Evolutionary conservation across 2,888 invertebrate species (phyloP).

Genomic region (Anticlea derivata): DNA sequence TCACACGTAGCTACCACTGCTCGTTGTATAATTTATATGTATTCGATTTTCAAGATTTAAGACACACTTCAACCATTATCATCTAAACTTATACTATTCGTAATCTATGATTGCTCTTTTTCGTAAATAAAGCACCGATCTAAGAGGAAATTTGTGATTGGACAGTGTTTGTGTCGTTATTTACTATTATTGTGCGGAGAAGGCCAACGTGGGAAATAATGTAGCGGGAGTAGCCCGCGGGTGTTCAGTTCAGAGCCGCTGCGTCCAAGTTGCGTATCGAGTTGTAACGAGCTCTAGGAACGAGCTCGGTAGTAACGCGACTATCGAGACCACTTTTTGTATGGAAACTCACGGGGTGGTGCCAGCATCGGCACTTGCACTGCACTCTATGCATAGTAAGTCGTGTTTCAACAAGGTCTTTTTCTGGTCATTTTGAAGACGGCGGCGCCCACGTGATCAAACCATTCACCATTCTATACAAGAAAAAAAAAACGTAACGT

Average conservation of each 20-base stretch:
- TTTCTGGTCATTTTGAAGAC: no score
- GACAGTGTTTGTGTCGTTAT: constrained; percentile 48
- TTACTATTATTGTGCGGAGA: constrained; percentile 48
- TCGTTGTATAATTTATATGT: constrained; percentile 64
- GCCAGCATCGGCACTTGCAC: no score
- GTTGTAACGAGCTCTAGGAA: no score
- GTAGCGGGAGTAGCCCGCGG: constrained; percentile 13
- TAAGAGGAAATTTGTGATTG: constrained; percentile 53
- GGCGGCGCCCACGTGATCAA: no score
- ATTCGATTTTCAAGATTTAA: constrained; percentile 51
- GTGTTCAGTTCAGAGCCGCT: background rate
- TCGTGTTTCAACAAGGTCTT: no score
- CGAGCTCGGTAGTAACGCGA: no score
- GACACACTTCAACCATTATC: constrained; percentile 52
- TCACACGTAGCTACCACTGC: constrained; percentile 48
- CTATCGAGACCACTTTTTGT: no score
- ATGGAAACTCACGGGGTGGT: no score
- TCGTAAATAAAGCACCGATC: constrained; percentile 63
- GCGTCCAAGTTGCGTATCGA: background rate
- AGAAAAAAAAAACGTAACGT: no score
- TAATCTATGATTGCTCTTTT: constrained; percentile 59
- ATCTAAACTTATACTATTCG: constrained; percentile 40
- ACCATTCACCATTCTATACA: no score
- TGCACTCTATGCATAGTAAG: no score
- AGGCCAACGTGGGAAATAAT: constrained; percentile 36